phyloP scores from a whole-genome alignment of 2,113 vertebrate species.

The Chlamydotis undulata region DNA sequence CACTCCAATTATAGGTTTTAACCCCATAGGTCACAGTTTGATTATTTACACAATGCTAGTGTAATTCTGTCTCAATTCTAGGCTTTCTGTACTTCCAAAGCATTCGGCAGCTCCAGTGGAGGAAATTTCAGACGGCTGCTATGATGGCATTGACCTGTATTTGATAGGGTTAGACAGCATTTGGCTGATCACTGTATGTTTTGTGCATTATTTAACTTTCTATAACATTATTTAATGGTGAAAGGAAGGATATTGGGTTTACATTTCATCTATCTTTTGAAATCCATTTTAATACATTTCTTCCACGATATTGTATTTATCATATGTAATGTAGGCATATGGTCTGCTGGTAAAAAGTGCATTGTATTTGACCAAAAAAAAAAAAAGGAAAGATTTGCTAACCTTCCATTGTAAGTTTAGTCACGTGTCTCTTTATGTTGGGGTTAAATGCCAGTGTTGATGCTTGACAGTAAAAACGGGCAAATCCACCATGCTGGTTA shows the following conservation, averaged over 20 bases:
- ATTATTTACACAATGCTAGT: conserved; percentile 98
- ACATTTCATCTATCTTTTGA: conserved; percentile 59
- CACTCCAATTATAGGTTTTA: conserved; percentile 99
- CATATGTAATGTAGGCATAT: not conserved
- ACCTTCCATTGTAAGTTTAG: conserved; percentile 71
- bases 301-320: conserved; percentile 14
- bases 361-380: conserved; percentile 27
- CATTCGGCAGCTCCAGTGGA: conserved; percentile 78
- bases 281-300: conserved; percentile 44
- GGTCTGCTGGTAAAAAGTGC: conserved; percentile 7
- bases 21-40: conserved; percentile 94
- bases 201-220: conserved; percentile 80
- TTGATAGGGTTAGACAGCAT: conserved; percentile 87
- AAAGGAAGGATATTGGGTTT: conserved; percentile 69
- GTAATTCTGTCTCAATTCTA: conserved; percentile 92
- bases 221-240: conserved; percentile 71
- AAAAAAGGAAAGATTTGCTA: not conserved
- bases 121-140: conserved; percentile 84
- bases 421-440: conserved; percentile 66
- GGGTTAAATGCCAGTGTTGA: conserved; percentile 76
- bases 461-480: conserved; percentile 77
- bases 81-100: conserved; percentile 88
- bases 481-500: conserved; percentile 80
- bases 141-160: conserved; percentile 85
- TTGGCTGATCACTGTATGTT: conserved; percentile 77